Evolutionary conservation across 2,113 vertebrate species (phyloP), one percentile per base, ranked within the genome.

Genomic region (Lepus timidus): DNA sequence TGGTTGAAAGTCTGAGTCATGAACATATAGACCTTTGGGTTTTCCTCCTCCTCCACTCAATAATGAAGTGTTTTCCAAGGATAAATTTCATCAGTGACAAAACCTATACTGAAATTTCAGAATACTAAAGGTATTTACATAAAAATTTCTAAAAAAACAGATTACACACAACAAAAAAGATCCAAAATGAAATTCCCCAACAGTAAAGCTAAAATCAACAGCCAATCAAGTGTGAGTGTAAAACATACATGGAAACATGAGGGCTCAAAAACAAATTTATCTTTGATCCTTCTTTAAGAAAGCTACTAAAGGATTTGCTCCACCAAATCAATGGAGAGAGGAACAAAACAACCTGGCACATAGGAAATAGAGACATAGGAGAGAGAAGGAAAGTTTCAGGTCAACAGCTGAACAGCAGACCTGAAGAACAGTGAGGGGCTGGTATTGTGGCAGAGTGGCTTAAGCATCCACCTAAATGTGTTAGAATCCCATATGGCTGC

Each of bases 141-240:
- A 80, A 76, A 92, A 75, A 10, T 22, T 62, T 88, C 70, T 25
- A 82, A 23, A 80, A 94, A 88, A 76, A 65, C 39, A 90, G 10
- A 79, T 17, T 25, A 5, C 5, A 71, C 8, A 89, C 33, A 88
- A 33, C 75, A 73, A 91, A 61, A 52, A 51, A 91, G 39, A 33
- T 39, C 11, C 39, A 31, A 86, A 87, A 76, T 85, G 67, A 31
- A 62, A 68, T 51, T 83, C 89, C 75, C 67, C 39, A 94, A 71
- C 3, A 83, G 33, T 65, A 84, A 94, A 86, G 29, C 31, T 20
- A 76, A 75, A 94, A 83, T 19, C 27, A 33, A 16, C 44, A 64
- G 73, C 49, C n/a, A 82, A 79, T 22, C n/a, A 33, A 93, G 71
- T 33, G 27, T 80, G 31, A 73, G 10, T 12, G 27, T 51, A 74